phyloP scores from a whole-genome alignment of 2,113 vertebrate species.

The Dicaeum eximium region DNA sequence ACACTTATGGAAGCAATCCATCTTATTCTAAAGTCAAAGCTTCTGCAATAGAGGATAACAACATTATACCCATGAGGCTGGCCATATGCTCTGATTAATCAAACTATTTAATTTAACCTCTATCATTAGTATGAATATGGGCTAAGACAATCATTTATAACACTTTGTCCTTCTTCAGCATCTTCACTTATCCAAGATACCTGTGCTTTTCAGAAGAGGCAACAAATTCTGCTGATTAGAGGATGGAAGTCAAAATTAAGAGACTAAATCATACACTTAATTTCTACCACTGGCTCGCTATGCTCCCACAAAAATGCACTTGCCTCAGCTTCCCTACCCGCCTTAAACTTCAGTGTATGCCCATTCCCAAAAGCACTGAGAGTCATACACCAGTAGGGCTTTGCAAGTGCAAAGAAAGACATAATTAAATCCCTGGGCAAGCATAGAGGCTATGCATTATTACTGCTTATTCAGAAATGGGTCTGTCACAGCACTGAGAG shows the following conservation, averaged over 20 bases:
- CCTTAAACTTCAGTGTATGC: background rate
- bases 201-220: background rate
- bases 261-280: background rate
- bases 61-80: slow-evolving; percentile 36
- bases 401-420: background rate
- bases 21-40: slow-evolving; percentile 53
- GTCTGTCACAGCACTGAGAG: background rate
- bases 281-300: background rate
- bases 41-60: slow-evolving; percentile 38
- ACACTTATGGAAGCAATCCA: slow-evolving; percentile 31
- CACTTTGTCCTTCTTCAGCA: background rate
- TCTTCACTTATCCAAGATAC: background rate
- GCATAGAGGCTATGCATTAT: background rate
- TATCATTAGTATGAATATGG: slow-evolving; percentile 26
- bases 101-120: slow-evolving; percentile 58
- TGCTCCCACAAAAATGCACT: background rate
- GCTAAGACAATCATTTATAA: slow-evolving; percentile 38
- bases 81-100: slow-evolving; percentile 59
- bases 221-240: background rate
- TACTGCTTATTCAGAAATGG: background rate
- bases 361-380: background rate
- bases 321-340: background rate
- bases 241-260: background rate
- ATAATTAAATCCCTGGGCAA: background rate
- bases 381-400: background rate